A percentile compares a stretch with the other conserved stretches of the same genome.
Evolutionary conservation across 2,797 vertebrate genomes (phyloP).

Genomic region (Psittacula echo): DNA sequence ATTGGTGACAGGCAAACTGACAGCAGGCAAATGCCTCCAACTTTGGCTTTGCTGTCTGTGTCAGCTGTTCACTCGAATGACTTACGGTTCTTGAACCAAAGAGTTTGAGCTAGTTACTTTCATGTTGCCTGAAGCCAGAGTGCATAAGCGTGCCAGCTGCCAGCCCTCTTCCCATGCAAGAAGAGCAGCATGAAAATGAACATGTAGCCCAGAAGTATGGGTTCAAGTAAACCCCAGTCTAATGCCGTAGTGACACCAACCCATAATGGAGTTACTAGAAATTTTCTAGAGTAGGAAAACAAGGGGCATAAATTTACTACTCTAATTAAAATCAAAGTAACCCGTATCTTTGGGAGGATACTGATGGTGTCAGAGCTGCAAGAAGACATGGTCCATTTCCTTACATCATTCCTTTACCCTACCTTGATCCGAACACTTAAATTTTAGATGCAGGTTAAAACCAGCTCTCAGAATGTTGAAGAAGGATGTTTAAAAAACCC

Average conservation of each 20-base stretch:
- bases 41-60: not conserved
- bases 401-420: not conserved
- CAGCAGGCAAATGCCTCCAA: not conserved
- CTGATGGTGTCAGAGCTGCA: not conserved
- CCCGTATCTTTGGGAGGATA: not conserved
- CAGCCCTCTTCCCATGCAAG: not conserved
- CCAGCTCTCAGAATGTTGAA: slow-evolving; percentile 19
- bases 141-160: not conserved
- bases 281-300: not conserved
- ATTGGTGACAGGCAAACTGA: not conserved
- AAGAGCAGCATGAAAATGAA: not conserved
- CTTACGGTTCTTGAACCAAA: not conserved
- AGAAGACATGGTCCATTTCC: not conserved
- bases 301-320: not conserved
- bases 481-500: slow-evolving; percentile 27
- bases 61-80: not conserved
- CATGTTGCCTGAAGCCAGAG: not conserved
- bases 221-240: not conserved
- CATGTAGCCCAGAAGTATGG: not conserved
- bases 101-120: not conserved
- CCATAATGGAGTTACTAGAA: not conserved
- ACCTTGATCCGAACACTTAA: slow-evolving; percentile 7
- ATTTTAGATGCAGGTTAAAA: slow-evolving; percentile 57
- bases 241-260: not conserved
- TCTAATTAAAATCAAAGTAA: not conserved